A percentile compares a stretch with the other conserved stretches of the same genome.
These are phyloP conservation scores for Bolinopsis microptera DNA, from an alignment of 37 sponge, comb jelly and placozoan genomes.

Conservation along the genomic window DNA sequence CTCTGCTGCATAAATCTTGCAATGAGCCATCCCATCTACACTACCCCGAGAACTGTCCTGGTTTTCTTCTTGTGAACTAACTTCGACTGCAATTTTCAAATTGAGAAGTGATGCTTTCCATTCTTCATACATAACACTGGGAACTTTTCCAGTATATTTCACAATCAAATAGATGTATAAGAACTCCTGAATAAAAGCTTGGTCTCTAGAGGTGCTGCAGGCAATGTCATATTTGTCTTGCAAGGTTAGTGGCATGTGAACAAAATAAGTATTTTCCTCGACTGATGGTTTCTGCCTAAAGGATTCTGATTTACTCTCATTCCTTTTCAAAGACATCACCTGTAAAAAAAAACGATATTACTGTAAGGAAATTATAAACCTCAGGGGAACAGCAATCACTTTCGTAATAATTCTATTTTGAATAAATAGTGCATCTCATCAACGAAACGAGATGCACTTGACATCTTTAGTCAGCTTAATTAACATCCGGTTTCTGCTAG, in stretches of 20 bases:
- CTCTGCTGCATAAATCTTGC: conserved; percentile 48
- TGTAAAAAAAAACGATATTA: too few relatives aligned
- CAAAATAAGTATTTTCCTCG: conserved; percentile 38
- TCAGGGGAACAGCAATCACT: too few relatives aligned
- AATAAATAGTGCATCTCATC: too few relatives aligned
- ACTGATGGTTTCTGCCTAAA: not conserved
- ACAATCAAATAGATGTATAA: conserved; percentile 58
- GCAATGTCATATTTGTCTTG: conserved; percentile 62
- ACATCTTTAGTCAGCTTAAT: too few relatives aligned
- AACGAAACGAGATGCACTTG: too few relatives aligned
- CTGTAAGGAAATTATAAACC: too few relatives aligned
- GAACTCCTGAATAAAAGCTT: conserved; percentile 56
- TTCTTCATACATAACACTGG: conserved; percentile 40
- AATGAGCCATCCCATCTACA: conserved; percentile 10
- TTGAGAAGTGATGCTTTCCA: conserved; percentile 38
- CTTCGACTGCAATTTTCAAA: conserved; percentile 50
- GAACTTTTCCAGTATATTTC: conserved; percentile 12
- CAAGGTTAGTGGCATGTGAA: conserved; percentile 36
- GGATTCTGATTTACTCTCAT: not conserved
- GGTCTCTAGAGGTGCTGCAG: conserved; percentile 22
- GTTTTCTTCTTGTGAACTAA: conserved; percentile 53
- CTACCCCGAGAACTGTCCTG: not conserved
- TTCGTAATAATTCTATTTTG: too few relatives aligned
- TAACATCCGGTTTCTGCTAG: too few relatives aligned
- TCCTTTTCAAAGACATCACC: conserved; percentile 22